phyloP scores from a whole-genome alignment of 2,888 invertebrate species.

The Neocrepidodera transversa region DNA sequence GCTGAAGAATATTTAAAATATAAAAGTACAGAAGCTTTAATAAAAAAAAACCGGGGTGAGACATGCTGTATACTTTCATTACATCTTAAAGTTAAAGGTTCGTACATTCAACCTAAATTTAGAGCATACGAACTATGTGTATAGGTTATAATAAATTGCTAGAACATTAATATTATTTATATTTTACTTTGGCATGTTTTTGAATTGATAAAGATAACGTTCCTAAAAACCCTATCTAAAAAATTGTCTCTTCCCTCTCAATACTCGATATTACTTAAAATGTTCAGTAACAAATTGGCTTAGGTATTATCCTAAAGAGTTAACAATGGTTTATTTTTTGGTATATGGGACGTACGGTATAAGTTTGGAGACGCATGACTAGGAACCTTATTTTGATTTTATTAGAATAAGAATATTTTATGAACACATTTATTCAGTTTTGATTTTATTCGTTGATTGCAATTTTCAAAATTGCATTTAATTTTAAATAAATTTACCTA shows the following conservation, averaged over 20 bases:
- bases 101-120: slow-evolving; percentile 32
- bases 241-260: slow-evolving; percentile 27
- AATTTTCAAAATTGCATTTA: no score
- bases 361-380: not conserved
- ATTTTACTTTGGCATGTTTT: slow-evolving; percentile 38
- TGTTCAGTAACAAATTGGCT: slow-evolving; percentile 22
- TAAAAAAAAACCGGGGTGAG: no score
- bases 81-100: slow-evolving; percentile 30
- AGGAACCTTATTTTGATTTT: slow-evolving; percentile 4
- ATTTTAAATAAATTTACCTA: no score
- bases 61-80: slow-evolving; percentile 19
- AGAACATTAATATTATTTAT: slow-evolving; percentile 36
- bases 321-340: not conserved
- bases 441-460: slow-evolving; percentile 9
- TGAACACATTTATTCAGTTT: slow-evolving; percentile 9
- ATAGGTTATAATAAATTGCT: slow-evolving; percentile 34
- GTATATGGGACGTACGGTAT: slow-evolving; percentile 1
- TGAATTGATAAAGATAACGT: slow-evolving; percentile 33
- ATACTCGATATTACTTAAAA: slow-evolving; percentile 19
- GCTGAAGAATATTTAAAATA: no score
- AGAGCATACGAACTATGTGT: slow-evolving; percentile 34
- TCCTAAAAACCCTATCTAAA: slow-evolving; percentile 30
- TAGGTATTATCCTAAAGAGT: slow-evolving; percentile 3
- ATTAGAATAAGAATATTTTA: slow-evolving; percentile 1
- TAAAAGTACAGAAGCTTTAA: no score